A percentile compares a stretch with the other conserved stretches of the same genome.
phyloP scores from a whole-genome alignment of 2,888 invertebrate genomes.

The Brachypalpus laphriformis region DNA sequence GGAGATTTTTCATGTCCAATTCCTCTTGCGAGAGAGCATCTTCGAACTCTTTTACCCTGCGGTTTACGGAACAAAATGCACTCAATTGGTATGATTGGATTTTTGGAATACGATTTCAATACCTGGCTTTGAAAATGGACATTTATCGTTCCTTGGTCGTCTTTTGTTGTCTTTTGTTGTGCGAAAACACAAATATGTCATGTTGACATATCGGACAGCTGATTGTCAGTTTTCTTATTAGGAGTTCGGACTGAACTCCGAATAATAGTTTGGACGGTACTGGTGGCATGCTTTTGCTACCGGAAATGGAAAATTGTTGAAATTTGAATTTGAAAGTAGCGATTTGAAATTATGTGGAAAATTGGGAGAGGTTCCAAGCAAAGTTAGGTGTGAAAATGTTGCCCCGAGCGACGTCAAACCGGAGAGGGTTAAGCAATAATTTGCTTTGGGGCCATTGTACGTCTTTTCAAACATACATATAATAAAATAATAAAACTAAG shows the following conservation, averaged over 20 bases:
- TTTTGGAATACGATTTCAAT: constrained; percentile 55
- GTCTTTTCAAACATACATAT: too few relatives aligned
- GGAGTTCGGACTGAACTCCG: constrained; percentile 38
- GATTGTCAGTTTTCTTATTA: constrained; percentile 31
- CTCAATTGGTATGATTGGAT: constrained; percentile 1
- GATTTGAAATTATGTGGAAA: too few relatives aligned
- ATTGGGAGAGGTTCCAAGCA: too few relatives aligned
- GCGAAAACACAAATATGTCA: constrained; percentile 54
- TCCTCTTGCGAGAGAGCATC: constrained; percentile 87
- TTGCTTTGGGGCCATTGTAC: too few relatives aligned
- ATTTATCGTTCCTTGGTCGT: constrained; percentile 74
- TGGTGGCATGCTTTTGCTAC: neutral
- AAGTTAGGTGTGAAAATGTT: too few relatives aligned
- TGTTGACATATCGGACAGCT: constrained; percentile 53
- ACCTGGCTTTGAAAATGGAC: constrained; percentile 82
- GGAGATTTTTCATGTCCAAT: constrained; percentile 88
- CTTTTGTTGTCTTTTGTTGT: constrained; percentile 57
- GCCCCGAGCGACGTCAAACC: too few relatives aligned
- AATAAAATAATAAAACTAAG: too few relatives aligned
- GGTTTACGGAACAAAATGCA: constrained; percentile 77
- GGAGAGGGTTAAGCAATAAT: too few relatives aligned
- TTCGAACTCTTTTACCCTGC: constrained; percentile 92
- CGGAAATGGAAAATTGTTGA: too few relatives aligned
- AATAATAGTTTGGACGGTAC: constrained; percentile 21
- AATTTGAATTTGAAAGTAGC: too few relatives aligned